Conservation (phyloP, 2,113 vertebrate species). For the Phrynosoma platyrhinos region DNA sequence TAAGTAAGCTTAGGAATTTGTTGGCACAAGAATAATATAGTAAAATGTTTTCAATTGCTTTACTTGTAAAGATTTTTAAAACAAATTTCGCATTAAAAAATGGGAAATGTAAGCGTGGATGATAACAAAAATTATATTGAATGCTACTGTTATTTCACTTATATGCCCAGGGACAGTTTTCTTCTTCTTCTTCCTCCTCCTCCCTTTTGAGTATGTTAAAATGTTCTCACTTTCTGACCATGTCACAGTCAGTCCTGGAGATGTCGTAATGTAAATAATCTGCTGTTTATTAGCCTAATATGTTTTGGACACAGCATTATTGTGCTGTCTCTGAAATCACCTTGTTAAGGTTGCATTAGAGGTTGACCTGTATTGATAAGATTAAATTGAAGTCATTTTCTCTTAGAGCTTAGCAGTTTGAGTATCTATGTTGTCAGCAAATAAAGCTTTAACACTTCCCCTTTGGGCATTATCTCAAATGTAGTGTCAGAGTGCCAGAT, state of each 20-base stretch:
- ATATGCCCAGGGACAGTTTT: background rate
- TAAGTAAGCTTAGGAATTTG: too few relatives aligned
- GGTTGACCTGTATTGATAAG: constrained; percentile 62
- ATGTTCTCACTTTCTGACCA: constrained; percentile 28
- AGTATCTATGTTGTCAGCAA: constrained; percentile 66
- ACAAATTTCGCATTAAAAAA: too few relatives aligned
- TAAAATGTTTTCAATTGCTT: too few relatives aligned
- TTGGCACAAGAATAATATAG: too few relatives aligned
- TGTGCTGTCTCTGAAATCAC: constrained; percentile 13
- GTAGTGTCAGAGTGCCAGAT: constrained; percentile 55
- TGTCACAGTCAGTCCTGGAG: background rate
- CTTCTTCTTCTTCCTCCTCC: background rate
- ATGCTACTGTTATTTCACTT: background rate
- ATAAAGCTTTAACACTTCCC: constrained; percentile 60
- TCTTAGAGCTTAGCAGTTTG: constrained; percentile 40
- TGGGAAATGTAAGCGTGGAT: too few relatives aligned
- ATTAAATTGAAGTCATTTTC: constrained; percentile 68
- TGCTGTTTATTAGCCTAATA: constrained; percentile 56
- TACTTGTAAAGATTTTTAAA: too few relatives aligned
- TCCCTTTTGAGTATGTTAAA: background rate
- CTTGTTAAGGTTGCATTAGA: constrained; percentile 60
- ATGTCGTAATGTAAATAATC: constrained; percentile 47
- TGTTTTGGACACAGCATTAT: constrained; percentile 32
- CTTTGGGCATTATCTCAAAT: constrained; percentile 60
- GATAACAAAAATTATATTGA: too few relatives aligned